Evolutionary conservation across 2,888 invertebrate genomes (phyloP).

Genomic region (Urechis unicinctus): DNA sequence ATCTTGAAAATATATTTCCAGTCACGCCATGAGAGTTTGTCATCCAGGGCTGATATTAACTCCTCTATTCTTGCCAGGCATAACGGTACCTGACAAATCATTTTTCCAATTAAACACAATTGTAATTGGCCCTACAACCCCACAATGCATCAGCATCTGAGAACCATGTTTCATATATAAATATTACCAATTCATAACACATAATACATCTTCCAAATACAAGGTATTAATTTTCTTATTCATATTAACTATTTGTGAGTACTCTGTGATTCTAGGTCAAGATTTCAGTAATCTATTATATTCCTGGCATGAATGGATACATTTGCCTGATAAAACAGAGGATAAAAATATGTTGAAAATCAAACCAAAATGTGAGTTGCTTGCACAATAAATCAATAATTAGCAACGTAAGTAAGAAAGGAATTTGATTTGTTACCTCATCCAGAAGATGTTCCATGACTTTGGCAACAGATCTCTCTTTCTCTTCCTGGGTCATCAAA

Average conservation of each 20-base stretch:
- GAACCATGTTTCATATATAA: neutral
- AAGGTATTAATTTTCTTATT: too few species aligned
- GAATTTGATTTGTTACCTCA: conserved; percentile 51
- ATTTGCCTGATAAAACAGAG: too few species aligned
- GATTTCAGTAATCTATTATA: too few species aligned
- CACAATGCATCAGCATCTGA: neutral
- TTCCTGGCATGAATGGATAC: too few species aligned
- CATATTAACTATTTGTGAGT: too few species aligned
- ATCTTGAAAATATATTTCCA: conserved; percentile 51
- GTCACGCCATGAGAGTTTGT: conserved; percentile 53
- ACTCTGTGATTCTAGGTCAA: too few species aligned
- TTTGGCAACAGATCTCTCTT: conserved; percentile 59
- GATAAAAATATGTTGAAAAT: too few species aligned
- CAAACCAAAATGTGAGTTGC: too few species aligned
- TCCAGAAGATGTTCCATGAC: conserved; percentile 62
- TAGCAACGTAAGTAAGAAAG: neutral
- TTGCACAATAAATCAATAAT: too few species aligned
- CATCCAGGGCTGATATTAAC: conserved; percentile 60
- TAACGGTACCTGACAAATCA: conserved; percentile 52
- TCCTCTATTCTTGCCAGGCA: conserved; percentile 61
- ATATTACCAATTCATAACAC: too few species aligned
- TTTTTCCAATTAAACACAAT: conserved; percentile 6
- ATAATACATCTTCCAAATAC: too few species aligned
- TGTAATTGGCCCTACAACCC: neutral
- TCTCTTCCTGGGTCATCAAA: conserved; percentile 59